These are phyloP conservation scores for Meliscaeva auricollis DNA, from an alignment of 2,888 invertebrate species.

Conservation along the genomic window DNA sequence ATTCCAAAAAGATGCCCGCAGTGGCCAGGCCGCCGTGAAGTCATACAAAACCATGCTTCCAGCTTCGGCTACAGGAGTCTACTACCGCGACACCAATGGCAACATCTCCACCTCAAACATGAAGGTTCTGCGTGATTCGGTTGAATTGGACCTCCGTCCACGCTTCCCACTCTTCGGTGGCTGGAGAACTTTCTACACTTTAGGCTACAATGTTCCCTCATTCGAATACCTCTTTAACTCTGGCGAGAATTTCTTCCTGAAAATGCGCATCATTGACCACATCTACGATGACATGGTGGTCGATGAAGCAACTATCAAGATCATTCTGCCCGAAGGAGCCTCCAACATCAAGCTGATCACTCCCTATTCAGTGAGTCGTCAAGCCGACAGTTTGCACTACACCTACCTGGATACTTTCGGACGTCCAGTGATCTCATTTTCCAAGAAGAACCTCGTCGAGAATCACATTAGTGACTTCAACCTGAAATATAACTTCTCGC, in stretches of 20 bases:
- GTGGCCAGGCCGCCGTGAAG: constrained; percentile 94
- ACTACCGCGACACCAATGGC: constrained; percentile 98
- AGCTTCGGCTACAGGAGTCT: constrained; percentile 96
- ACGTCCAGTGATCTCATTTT: constrained; percentile 93
- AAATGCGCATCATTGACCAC: constrained; percentile 98
- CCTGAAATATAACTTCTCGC: constrained; percentile 94
- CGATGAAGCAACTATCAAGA: constrained; percentile 93
- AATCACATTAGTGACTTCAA: constrained; percentile 98
- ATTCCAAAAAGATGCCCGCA: constrained; percentile 96
- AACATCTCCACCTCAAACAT: constrained; percentile 99
- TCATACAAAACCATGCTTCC: constrained; percentile 94
- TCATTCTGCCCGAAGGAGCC: constrained; percentile 97
- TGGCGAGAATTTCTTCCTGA: constrained; percentile 92
- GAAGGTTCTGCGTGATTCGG: constrained; percentile 93
- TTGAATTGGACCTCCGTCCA: constrained; percentile 97
- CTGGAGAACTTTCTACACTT: constrained; percentile 98
- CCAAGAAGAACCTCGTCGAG: constrained; percentile 95
- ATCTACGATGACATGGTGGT: constrained; percentile 98
- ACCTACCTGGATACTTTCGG: constrained; percentile 98
- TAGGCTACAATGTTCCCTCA: constrained; percentile 99
- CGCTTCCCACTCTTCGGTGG: constrained; percentile 99
- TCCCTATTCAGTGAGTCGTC: constrained; percentile 92
- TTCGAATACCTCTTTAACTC: constrained; percentile 96
- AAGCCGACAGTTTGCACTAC: constrained; percentile 91
- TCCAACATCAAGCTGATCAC: constrained; percentile 91